Conservation (phyloP, 2,888 invertebrate genomes). For the Drosophila neonasuta region DNA sequence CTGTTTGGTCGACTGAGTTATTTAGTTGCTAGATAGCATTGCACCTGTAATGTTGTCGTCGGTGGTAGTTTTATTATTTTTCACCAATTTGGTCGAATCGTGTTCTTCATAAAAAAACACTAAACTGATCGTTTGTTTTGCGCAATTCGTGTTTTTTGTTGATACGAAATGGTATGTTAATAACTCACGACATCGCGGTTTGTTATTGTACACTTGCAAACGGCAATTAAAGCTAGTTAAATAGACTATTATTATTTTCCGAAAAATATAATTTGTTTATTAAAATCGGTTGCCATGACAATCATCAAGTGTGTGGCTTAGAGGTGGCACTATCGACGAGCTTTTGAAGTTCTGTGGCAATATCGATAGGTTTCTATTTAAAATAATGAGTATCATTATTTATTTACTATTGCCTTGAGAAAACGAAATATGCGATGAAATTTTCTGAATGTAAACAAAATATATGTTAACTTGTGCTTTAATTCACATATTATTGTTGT, state of each 20-base stretch:
- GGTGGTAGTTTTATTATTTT: constrained; percentile 55
- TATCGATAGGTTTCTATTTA: too few relatives aligned
- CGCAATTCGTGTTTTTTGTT: constrained; percentile 4
- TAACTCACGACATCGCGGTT: neutral
- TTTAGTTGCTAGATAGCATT: constrained; percentile 61
- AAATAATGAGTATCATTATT: too few relatives aligned
- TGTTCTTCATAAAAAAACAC: constrained; percentile 12
- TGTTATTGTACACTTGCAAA: neutral
- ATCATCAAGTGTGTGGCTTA: constrained; percentile 17
- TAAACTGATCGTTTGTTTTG: constrained; percentile 21
- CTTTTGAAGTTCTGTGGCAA: too few relatives aligned
- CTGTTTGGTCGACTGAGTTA: constrained; percentile 61
- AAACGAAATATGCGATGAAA: too few relatives aligned
- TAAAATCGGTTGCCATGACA: constrained; percentile 54
- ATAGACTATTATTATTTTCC: constrained; percentile 34
- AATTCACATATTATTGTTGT: too few relatives aligned
- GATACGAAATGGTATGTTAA: constrained; percentile 42
- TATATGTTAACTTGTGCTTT: too few relatives aligned
- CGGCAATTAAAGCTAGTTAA: constrained; percentile 16
- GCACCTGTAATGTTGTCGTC: constrained; percentile 64
- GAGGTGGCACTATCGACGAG: too few relatives aligned
- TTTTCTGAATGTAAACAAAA: too few relatives aligned
- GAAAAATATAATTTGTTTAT: constrained; percentile 52
- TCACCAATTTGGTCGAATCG: constrained; percentile 21
- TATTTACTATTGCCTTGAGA: too few relatives aligned